These are phyloP conservation scores for Misgurnus mizolepis DNA, from an alignment of 2,113 vertebrate species.

Conservation along the genomic window DNA sequence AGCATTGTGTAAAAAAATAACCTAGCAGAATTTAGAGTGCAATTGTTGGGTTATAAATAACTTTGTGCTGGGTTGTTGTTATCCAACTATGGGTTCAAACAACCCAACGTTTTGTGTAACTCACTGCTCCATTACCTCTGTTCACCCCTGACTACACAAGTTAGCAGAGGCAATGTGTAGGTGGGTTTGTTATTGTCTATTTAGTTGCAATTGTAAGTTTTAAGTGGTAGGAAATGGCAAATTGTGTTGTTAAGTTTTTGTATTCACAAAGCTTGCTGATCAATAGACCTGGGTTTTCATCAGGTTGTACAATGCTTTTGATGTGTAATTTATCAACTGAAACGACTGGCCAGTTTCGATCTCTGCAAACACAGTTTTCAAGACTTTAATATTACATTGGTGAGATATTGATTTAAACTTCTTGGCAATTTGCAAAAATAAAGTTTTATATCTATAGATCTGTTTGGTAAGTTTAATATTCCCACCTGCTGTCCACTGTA, in stretches of 20 bases:
- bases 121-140: constrained; percentile 7
- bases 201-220: constrained; percentile 2
- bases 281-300: constrained; percentile 48
- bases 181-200: not conserved
- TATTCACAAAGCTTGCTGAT: constrained; percentile 34
- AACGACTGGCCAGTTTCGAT: constrained; percentile 32
- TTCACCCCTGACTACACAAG: constrained; percentile 15
- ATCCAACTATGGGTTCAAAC: too few species aligned
- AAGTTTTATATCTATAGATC: constrained; percentile 8
- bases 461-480: constrained; percentile 28
- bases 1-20: too few species aligned
- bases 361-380: constrained; percentile 33
- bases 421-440: constrained; percentile 17
- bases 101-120: not conserved
- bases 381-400: constrained; percentile 34
- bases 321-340: constrained; percentile 27
- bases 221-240: constrained; percentile 28
- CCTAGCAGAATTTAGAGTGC: too few species aligned
- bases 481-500: not conserved
- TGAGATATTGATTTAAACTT: constrained; percentile 30
- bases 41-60: too few species aligned
- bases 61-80: too few species aligned
- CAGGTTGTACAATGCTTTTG: constrained; percentile 41
- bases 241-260: constrained; percentile 30
- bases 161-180: not conserved